Base-by-base conservation (phyloP, 2,888 invertebrate genomes). In the Nymphalis urticae region DNA sequence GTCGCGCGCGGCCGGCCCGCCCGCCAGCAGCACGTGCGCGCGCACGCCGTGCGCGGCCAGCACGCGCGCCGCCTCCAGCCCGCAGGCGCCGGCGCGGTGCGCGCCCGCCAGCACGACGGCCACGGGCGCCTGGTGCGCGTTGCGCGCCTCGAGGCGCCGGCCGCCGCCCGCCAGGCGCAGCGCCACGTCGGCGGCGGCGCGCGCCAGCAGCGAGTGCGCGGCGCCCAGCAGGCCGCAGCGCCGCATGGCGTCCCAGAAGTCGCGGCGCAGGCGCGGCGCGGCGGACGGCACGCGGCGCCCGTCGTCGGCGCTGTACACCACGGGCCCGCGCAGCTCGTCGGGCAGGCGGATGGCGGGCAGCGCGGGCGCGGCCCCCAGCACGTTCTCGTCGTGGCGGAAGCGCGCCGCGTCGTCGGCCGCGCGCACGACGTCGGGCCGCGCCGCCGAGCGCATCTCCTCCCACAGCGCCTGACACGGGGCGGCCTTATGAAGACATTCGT, bases 331-430 rank as follows among this genome's bases (percentile, higher is more conserved):
- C 77, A 93, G 93, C 74, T 92, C 92, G 73, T 88, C 90, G n/a
- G 96, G 96, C 75, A 96, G 94, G 70, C 93, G 92, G 73, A 97
- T 96, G 84, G 96, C 95, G 75, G 76, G 77, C 72, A 72, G 70
- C 75, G 77, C 73, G 69, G 72, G 73, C 73, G 71, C 61, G 64
- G 72, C 66, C 62, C 76, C 67, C 36, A 98, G 94, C 68, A 98
- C 94, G 89, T 97, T 97, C 90, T 98, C 97, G 92, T 98, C 97
- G 87, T 96, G 97, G 8, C 97, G 94, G 85, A 95, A 96, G 83
- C 95, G 78, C 75, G 77, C 72, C 56, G 79, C 80, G 76, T 85
- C 81, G 82, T 86, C 84, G 63, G 90, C 83, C 75, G 85, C 85
- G 54, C 87, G 86, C 79, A 90, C 86, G 69, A 89, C 82, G 80